Conservation (phyloP, 1,140 invertebrate genomes). For the Achroia grisella region DNA sequence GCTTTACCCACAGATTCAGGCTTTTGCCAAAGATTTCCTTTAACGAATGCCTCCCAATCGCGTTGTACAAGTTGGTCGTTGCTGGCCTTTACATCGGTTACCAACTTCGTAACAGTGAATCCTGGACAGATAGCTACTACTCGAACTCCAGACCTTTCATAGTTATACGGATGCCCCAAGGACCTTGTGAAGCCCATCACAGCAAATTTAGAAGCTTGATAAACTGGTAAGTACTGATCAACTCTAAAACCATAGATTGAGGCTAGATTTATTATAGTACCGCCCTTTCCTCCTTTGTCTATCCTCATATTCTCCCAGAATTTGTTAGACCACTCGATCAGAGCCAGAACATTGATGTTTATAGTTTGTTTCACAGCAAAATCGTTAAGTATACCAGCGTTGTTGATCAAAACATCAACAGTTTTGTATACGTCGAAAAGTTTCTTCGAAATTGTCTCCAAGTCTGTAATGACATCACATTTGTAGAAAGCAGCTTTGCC, state of each 20-base stretch:
- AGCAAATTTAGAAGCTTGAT: constrained; percentile 80
- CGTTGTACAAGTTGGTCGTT: constrained; percentile 15
- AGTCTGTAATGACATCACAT: constrained; percentile 70
- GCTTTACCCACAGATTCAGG: constrained; percentile 32
- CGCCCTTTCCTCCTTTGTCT: constrained; percentile 75
- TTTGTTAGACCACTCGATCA: constrained; percentile 44
- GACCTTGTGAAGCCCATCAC: constrained; percentile 71
- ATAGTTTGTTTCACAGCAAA: constrained; percentile 55
- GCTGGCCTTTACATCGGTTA: constrained; percentile 26
- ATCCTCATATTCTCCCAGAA: constrained; percentile 73
- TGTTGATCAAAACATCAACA: constrained; percentile 77
- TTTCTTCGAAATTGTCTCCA: constrained; percentile 50
- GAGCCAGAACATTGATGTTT: constrained; percentile 37
- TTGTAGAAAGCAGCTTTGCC: constrained; percentile 61
- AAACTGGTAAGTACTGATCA: constrained; percentile 77
- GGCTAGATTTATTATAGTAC: constrained; percentile 77
- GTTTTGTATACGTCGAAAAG: constrained; percentile 54
- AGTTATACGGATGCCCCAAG: constrained; percentile 70
- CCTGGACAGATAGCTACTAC: constrained; percentile 74
- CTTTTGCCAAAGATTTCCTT: constrained; percentile 27
- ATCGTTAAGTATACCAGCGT: constrained; percentile 76
- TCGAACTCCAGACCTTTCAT: constrained; percentile 69
- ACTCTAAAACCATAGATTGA: constrained; percentile 76
- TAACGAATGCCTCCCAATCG: constrained; percentile 18
- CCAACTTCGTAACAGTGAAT: constrained; percentile 61